Conservation (phyloP, 2,113 vertebrate species). For the Lamprotornis superbus region DNA sequence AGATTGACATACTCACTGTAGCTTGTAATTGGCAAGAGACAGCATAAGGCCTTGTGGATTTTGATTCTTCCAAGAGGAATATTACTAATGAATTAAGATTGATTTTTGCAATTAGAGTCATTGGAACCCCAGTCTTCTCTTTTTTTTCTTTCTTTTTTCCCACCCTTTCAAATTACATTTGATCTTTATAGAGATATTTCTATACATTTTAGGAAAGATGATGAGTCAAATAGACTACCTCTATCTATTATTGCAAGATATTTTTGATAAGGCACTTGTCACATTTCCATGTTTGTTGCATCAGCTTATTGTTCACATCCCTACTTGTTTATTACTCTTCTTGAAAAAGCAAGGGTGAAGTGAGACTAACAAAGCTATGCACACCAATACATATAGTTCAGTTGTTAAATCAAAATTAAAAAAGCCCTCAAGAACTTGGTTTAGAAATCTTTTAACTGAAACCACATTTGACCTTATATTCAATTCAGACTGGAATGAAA, state of each 20-base stretch:
- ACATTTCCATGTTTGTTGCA: neutral
- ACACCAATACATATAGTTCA: neutral
- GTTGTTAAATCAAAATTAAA: neutral
- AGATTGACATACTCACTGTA: neutral
- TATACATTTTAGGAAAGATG: neutral
- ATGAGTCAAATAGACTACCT: neutral
- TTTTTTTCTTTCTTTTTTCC: accelerated
- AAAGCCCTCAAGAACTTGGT: neutral
- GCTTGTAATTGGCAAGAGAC: neutral
- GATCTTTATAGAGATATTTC: neutral
- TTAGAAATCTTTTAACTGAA: neutral
- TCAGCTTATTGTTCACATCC: neutral
- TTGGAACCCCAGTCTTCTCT: neutral
- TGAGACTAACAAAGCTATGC: neutral
- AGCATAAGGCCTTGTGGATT: neutral
- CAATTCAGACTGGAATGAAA: neutral
- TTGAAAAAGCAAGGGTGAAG: neutral
- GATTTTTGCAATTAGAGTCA: neutral
- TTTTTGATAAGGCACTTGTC: conserved; percentile 1
- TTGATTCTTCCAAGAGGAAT: neutral
- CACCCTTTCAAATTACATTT: neutral
- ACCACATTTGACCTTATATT: neutral
- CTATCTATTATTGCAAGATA: neutral
- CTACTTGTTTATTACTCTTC: neutral
- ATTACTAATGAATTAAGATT: neutral